Percentiles rank a stretch among this genome's conserved stretches.
Evolutionary conservation across 2,888 invertebrate genomes (phyloP).

Genomic region (Andrena trimmerana): DNA sequence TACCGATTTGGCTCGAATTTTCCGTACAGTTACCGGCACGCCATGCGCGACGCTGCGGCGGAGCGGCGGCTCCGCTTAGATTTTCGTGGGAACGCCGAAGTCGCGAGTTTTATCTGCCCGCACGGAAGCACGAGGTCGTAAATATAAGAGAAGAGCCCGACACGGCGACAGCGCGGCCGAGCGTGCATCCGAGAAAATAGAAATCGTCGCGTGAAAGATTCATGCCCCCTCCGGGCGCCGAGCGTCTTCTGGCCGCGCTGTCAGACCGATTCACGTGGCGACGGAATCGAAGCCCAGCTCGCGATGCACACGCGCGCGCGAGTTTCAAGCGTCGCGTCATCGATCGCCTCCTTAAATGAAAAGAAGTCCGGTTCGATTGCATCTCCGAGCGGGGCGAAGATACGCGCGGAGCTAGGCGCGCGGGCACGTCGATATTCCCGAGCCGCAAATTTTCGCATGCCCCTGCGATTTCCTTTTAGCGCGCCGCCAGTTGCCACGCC

Average conservation of each 20-base stretch:
- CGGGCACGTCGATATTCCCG: constrained; percentile 30
- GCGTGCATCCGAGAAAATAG: no score
- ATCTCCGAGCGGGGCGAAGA: constrained; percentile 53
- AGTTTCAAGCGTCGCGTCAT: constrained; percentile 56
- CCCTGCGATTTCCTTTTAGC: constrained; percentile 64
- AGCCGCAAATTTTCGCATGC: constrained; percentile 58
- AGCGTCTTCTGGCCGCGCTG: no score
- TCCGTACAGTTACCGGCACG: constrained; percentile 1
- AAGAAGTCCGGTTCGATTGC: constrained; percentile 62
- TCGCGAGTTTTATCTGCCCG: no score
- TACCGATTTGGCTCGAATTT: constrained; percentile 14
- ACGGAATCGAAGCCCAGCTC: constrained; percentile 4
- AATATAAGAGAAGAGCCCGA: no score
- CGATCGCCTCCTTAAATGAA: constrained; percentile 66
- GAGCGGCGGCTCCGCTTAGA: not conserved
- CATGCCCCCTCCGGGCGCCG: no score
- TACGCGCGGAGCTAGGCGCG: not conserved
- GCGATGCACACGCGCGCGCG: constrained; percentile 56
- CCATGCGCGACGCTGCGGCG: not conserved
- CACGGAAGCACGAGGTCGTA: no score
- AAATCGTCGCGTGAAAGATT: no score
- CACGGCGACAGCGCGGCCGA: no score
- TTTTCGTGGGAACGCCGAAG: constrained; percentile 1
- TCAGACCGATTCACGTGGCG: not conserved
- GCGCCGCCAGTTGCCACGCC: constrained; percentile 29